Base-by-base conservation (phyloP, 64 coral and sea anemone genomes). In the Acropora yongei region DNA sequence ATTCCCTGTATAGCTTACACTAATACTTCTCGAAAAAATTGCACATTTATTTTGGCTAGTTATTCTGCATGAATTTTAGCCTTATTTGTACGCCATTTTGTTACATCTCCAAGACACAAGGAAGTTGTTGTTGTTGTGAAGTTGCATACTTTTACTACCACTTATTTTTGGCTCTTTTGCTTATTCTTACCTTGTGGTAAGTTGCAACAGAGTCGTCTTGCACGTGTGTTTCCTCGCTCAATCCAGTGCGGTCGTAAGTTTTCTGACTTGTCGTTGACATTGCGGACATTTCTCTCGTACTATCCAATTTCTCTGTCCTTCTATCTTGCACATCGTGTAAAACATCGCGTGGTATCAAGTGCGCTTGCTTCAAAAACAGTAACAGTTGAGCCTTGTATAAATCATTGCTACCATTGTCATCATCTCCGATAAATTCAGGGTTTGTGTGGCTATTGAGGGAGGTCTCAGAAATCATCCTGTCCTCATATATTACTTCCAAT, bases 341-440 rank as follows among this genome's bases (percentile, higher is more conserved):
- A 11, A 86, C 45, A 50, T 75, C 61, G 11, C 72, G 72, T 20
- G 57, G 80, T 57, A 77, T 92, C 13, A 92, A 77, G 53, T 92
- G 90, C 2, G 90, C 76, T 18, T 92, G 90, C 57, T 92, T 92
- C 2, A 92, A 75, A 69, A 92, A 92, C 49, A 92, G 67, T 63
- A 92, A 42, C 53, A 92, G 16, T 71, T 92, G 90, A 20, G 72
- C 80, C 51, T 92, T 92, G 51, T 92, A 92, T 50, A 92, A 86
- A 39, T 92, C 90, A 17, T 92, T 83, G 6, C 77, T 76, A 14
- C 69, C 90, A 55, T 81, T 74, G 41, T 92, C 49, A 14, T 84
- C 78, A 61, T 91, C 76, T 9, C 44, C 57, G 13, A 92, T 86
- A 83, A 92, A 92, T 86, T 92, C 90, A 17, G 90, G 90, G n/a